These are phyloP conservation scores for Meiosimyza platycephala DNA, from an alignment of 2,888 invertebrate genomes.

Conservation along the genomic window DNA sequence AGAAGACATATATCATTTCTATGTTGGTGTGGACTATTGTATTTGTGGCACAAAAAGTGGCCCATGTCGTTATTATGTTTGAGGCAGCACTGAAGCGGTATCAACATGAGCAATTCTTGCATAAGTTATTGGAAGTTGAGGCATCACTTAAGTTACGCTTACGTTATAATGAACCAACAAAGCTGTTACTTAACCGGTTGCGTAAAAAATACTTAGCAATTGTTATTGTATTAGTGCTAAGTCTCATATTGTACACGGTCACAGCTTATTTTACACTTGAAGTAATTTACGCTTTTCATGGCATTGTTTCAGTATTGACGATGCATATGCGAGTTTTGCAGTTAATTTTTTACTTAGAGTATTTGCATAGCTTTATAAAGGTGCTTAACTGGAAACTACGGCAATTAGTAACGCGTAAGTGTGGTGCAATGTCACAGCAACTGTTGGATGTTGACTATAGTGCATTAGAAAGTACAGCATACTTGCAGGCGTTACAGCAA, in stretches of 20 bases:
- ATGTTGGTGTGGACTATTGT: conserved; percentile 41
- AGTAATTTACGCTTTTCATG: conserved; percentile 15
- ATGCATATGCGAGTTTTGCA: conserved; percentile 43
- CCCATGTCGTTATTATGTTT: conserved; percentile 42
- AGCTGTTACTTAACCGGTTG: not conserved
- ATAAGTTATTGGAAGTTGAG: conserved; percentile 36
- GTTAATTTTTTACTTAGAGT: conserved; percentile 38
- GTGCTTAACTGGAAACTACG: conserved; percentile 40
- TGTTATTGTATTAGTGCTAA: not conserved
- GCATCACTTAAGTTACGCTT: conserved; percentile 37
- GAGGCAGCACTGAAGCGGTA: conserved; percentile 39
- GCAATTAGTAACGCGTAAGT: conserved; percentile 41
- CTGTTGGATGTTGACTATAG: conserved; percentile 42
- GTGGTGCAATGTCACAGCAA: conserved; percentile 28
- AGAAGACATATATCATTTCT: conserved; percentile 38
- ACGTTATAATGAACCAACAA: conserved; percentile 10
- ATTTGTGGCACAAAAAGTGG: conserved; percentile 39
- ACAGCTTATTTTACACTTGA: not conserved
- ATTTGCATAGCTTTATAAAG: conserved; percentile 29
- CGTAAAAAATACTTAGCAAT: not conserved
- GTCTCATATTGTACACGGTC: not conserved
- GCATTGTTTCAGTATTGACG: conserved; percentile 40
- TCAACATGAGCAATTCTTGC: conserved; percentile 41
- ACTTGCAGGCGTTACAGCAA: conserved; percentile 40
- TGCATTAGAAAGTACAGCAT: conserved; percentile 35